Percentiles rank a stretch among this genome's conserved stretches.
phyloP scores from a whole-genome alignment of 2,113 vertebrate species.

The Clarias macrocephalus region DNA sequence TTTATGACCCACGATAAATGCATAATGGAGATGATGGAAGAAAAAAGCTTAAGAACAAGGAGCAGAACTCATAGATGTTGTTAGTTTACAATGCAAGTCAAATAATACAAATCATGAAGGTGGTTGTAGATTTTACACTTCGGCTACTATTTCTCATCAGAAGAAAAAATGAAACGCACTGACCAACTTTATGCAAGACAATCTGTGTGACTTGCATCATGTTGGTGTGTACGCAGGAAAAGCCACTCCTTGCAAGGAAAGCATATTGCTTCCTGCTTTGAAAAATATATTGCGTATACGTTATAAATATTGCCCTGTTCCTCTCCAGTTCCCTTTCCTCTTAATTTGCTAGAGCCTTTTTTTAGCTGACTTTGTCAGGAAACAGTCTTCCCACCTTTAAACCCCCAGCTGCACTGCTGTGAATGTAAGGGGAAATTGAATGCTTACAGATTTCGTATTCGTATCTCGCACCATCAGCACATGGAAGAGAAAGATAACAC shows the following conservation, averaged over 20 bases:
- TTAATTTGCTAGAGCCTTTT: conserved; percentile 8
- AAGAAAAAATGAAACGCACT: not conserved
- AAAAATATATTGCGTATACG: not conserved
- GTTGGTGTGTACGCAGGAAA: not conserved
- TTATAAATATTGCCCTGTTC: conserved; percentile 17
- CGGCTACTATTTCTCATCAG: not conserved
- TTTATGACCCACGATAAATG: not conserved
- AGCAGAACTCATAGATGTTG: not conserved
- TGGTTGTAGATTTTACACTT: not conserved
- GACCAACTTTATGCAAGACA: not conserved
- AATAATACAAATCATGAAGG: not conserved
- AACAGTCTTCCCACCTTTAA: not conserved
- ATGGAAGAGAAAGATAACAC: not conserved
- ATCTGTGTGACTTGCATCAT: not conserved
- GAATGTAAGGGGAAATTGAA: conserved; percentile 20
- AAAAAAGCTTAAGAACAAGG: not conserved
- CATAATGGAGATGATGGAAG: not conserved
- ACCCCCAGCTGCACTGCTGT: conserved; percentile 13
- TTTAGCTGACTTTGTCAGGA: not conserved
- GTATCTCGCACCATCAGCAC: not conserved
- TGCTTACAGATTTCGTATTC: conserved; percentile 7
- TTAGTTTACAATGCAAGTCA: not conserved
- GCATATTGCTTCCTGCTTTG: not conserved
- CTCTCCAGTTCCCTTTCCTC: not conserved
- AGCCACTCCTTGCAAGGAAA: not conserved